These are phyloP conservation scores for Nemopilema nomurai DNA, from an alignment of 30 jellyfish, hydroid and myxozoan genomes.

Conservation along the genomic window DNA sequence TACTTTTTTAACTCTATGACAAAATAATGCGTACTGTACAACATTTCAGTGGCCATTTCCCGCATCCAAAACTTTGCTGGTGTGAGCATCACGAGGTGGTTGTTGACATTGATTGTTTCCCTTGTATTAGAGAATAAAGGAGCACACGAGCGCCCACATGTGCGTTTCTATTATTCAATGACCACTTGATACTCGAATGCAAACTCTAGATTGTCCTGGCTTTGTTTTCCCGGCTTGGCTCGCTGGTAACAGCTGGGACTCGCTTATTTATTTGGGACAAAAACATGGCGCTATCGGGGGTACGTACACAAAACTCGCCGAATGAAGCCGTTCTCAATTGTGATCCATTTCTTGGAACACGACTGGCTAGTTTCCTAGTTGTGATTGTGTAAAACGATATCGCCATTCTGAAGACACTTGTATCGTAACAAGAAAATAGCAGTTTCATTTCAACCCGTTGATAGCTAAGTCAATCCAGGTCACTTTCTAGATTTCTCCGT, in stretches of 20 bases:
- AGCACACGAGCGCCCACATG: conserved; percentile 43
- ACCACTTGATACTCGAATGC: not conserved
- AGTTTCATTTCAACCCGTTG: no score
- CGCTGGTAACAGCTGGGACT: not conserved
- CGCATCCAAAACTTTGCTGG: not conserved
- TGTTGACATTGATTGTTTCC: conserved; percentile 7
- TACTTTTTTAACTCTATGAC: no score
- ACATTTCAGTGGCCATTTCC: not conserved
- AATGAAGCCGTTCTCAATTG: not conserved
- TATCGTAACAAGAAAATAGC: no score
- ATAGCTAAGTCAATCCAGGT: not conserved
- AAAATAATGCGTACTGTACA: not conserved
- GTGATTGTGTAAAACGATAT: no score
- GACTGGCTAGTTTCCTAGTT: no score
- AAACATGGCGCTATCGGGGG: not conserved
- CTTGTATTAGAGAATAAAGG: not conserved
- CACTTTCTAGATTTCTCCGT: not conserved
- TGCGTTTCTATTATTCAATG: conserved; percentile 21
- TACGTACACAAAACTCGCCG: not conserved
- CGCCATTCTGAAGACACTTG: no score
- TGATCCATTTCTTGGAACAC: not conserved
- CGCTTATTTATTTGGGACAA: not conserved
- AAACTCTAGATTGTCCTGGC: not conserved
- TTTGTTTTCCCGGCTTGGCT: not conserved
- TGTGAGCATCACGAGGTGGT: not conserved